A percentile compares a stretch with the other conserved stretches of the same genome.
Evolutionary conservation across 2,888 invertebrate species (phyloP).

Genomic region (Apocheima hispidaria): DNA sequence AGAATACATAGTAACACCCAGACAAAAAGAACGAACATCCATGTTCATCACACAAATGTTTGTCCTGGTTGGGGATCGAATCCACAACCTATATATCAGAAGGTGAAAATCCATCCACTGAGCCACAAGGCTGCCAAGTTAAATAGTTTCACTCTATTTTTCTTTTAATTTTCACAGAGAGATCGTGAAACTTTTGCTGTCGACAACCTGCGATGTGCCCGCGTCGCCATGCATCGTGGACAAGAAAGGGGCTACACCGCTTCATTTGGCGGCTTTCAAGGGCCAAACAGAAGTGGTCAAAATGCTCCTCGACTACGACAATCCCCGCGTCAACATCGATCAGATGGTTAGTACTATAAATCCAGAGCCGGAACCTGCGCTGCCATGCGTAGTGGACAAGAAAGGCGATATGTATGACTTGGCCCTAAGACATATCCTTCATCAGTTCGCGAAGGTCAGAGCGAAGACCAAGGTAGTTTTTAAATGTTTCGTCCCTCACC

Average conservation of each 20-base stretch:
- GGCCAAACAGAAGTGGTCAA: conserved; percentile 96
- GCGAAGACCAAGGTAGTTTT: no score
- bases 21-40: no score
- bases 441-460: no score
- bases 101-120: no score
- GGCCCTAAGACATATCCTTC: not conserved
- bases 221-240: conserved; percentile 96
- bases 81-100: no score
- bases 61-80: no score
- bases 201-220: conserved; percentile 85
- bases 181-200: conserved; percentile 93
- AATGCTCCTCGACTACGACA: conserved; percentile 92
- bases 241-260: conserved; percentile 95
- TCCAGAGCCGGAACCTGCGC: conserved; percentile 14
- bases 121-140: no score
- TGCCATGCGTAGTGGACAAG: no score
- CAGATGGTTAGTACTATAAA: conserved; percentile 88
- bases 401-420: not conserved
- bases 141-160: conserved; percentile 2
- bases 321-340: conserved; percentile 94
- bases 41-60: no score
- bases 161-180: conserved; percentile 85
- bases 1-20: no score
- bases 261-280: conserved; percentile 97
- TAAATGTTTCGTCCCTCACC: no score